phyloP scores from a whole-genome alignment of 1,140 invertebrate genomes.

The Bombus impatiens region DNA sequence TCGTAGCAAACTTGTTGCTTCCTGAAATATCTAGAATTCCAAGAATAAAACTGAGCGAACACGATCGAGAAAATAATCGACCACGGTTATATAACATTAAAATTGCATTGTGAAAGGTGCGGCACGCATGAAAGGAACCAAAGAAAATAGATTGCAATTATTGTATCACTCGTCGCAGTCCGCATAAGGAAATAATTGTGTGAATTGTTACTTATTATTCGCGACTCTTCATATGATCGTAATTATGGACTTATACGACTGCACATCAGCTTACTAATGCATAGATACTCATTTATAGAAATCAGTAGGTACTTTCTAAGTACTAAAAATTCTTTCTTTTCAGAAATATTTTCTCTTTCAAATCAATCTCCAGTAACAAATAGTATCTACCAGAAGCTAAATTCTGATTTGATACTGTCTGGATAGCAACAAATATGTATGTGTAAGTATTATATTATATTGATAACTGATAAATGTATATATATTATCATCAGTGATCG shows the following conservation, averaged over 20 bases:
- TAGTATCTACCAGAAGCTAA: neutral
- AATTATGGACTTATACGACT: neutral
- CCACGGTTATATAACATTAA: neutral
- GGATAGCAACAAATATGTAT: too few species aligned
- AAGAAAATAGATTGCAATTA: conserved; percentile 12
- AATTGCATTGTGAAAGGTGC: neutral
- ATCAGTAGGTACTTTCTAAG: too few species aligned
- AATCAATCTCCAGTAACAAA: neutral
- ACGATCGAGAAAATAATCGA: neutral
- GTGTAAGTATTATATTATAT: too few species aligned
- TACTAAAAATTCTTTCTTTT: neutral
- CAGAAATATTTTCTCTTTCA: neutral
- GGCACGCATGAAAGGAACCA: conserved; percentile 1
- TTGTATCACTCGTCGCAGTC: neutral
- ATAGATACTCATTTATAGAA: too few species aligned
- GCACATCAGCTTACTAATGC: neutral
- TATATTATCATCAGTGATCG: neutral
- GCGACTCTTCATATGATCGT: neutral
- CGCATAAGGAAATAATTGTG: neutral
- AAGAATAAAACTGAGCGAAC: neutral
- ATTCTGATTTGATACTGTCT: too few species aligned
- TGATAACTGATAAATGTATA: neutral
- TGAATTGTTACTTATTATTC: neutral
- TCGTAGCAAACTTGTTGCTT: neutral
- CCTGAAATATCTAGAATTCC: conserved; percentile 1